Conservation (phyloP, 2,888 invertebrate genomes). For the Chalcosyrphus nemorum region DNA sequence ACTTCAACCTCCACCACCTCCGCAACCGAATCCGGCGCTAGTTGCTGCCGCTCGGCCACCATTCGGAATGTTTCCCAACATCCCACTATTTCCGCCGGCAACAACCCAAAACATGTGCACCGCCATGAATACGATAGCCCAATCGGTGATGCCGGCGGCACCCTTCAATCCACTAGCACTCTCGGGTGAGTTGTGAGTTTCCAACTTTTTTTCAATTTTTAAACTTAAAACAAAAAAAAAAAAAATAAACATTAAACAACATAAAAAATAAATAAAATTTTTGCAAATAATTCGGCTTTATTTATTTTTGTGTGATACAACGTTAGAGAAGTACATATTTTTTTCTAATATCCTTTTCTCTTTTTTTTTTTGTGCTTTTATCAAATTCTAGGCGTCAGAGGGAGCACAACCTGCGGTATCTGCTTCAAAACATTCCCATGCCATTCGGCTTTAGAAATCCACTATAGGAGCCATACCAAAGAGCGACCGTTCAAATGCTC, state of each 20-base stretch:
- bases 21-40: slow-evolving; percentile 78
- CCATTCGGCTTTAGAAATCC: slow-evolving; percentile 98
- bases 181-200: slow-evolving; percentile 83
- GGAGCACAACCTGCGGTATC: slow-evolving; percentile 96
- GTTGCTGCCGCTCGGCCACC: slow-evolving; percentile 78
- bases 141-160: slow-evolving; percentile 90
- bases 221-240: slow-evolving; percentile 19
- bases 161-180: slow-evolving; percentile 94
- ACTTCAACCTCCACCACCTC: slow-evolving; percentile 74
- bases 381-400: slow-evolving; percentile 87
- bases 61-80: slow-evolving; percentile 81
- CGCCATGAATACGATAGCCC: slow-evolving; percentile 91
- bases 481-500: slow-evolving; percentile 98
- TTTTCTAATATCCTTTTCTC: not conserved
- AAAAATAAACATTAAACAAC: slow-evolving; percentile 58
- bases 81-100: slow-evolving; percentile 82
- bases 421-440: slow-evolving; percentile 99
- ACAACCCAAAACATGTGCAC: slow-evolving; percentile 89
- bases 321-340: not conserved
- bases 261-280: not conserved
- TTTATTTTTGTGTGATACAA: slow-evolving; percentile 49
- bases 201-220: slow-evolving; percentile 64
- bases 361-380: slow-evolving; percentile 46
- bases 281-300: not conserved
- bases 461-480: slow-evolving; percentile 98